Base-by-base conservation (phyloP, 2,113 vertebrate genomes). In the Ochotona curzoniae region DNA sequence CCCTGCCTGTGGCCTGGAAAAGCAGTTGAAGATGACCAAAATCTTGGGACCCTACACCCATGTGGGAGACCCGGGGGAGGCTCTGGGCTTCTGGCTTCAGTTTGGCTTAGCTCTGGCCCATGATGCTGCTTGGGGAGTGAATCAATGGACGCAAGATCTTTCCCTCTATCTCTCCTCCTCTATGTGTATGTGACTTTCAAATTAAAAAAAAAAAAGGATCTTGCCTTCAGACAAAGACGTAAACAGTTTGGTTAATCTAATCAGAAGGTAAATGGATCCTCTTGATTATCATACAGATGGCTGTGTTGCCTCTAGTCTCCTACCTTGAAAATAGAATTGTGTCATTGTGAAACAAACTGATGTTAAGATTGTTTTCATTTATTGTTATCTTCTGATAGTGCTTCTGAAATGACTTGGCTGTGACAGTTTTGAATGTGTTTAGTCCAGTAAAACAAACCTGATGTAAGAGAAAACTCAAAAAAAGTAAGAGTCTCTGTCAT, bases 391-490 rank as follows among this genome's bases (percentile, higher is more conserved):
- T 90, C 26, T 91, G 49, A 7, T 88, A 79, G 82, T 26, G 64
- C 13, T 93, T 38, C 12, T 93, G 93, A 85, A 70, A 7, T 96
- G 73, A 61, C n/a, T 86, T 79, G 11, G 47, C 94, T 92, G 5
- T 91, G 57, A 91, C 32, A 83, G 13, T 93, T 64, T 75, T 90
- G 87, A 61, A 64, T 89, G 30, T 80, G 6, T 75, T 93, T 90
- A 83, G 32, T 38, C 30, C 84, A 89, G 32, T 51, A 26, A 15
- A 14, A 87, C 47, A 95, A 88, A 96, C 17, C 6, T 91, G 76
- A 75, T 71, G 81, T 9, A 79, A 26, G 83, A 30, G 88, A 94
- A 94, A 76, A 10, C 44, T 89, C 67, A 69, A 89, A 93, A 93
- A 66, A 44, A 44, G 38, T 44, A 44, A 51, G 51, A 75, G 74